A percentile compares a stretch with the other conserved stretches of the same genome.
These are phyloP conservation scores for Loriculus beryllinus DNA, from an alignment of 2,797 vertebrate species.

Conservation along the genomic window DNA sequence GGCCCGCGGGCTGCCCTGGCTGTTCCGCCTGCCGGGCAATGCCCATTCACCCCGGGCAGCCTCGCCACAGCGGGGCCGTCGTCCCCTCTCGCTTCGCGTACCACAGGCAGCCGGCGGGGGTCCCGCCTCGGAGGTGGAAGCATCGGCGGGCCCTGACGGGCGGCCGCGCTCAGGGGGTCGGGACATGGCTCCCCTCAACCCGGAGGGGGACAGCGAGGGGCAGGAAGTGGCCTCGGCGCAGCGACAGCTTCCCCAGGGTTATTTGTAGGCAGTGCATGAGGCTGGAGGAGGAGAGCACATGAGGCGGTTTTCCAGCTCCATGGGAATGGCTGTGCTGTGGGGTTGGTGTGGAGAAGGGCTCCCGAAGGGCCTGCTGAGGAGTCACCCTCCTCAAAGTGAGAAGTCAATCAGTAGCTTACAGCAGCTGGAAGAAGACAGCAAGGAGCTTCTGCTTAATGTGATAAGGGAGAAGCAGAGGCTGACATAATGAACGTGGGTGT, in stretches of 20 bases:
- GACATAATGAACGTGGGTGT: rapidly evolving
- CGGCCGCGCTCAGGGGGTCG: not conserved
- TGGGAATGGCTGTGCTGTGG: rapidly evolving
- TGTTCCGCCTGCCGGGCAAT: not conserved
- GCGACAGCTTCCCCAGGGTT: not conserved
- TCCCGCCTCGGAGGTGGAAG: not conserved
- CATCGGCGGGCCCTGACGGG: not conserved
- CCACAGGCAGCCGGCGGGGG: not conserved
- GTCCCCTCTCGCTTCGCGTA: rapidly evolving
- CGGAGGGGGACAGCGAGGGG: not conserved
- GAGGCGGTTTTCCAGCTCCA: not conserved
- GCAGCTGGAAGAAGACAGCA: not conserved
- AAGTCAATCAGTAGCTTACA: rapidly evolving
- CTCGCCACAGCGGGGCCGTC: not conserved
- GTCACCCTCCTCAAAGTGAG: rapidly evolving
- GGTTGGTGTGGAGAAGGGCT: rapidly evolving
- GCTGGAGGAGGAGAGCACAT: no score
- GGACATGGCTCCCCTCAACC: not conserved
- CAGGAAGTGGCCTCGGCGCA: not conserved
- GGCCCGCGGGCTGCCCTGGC: not conserved
- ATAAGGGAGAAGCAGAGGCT: not conserved
- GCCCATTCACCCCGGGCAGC: not conserved
- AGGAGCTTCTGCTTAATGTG: not conserved
- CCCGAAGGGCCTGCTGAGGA: not conserved
- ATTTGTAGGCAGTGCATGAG: not conserved